These are phyloP conservation scores for Drosophila neoperkinsi DNA, from an alignment of 2,888 invertebrate species.

Conservation along the genomic window DNA sequence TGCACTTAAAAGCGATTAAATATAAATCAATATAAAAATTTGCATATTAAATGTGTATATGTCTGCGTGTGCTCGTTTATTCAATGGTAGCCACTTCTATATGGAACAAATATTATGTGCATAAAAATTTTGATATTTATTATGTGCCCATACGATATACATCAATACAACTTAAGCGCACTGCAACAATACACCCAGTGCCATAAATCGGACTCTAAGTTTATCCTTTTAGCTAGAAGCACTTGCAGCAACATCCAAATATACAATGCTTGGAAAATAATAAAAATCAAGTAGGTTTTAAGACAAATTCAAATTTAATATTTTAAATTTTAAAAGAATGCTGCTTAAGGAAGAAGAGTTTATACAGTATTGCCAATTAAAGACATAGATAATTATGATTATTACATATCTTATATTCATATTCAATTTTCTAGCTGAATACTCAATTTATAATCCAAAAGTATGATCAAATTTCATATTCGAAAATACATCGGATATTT, in stretches of 20 bases:
- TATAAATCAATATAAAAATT: constrained; percentile 79
- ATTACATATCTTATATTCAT: background rate
- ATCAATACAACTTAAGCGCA: constrained; percentile 8
- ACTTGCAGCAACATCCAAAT: background rate
- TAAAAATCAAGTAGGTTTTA: background rate
- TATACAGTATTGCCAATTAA: background rate
- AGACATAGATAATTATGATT: background rate
- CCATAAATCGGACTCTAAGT: constrained; percentile 13
- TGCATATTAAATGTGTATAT: constrained; percentile 61
- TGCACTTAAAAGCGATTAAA: constrained; percentile 79
- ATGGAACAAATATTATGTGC: constrained; percentile 44
- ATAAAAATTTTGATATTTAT: constrained; percentile 43
- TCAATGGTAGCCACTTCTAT: constrained; percentile 48
- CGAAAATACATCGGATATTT: background rate
- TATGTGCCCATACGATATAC: constrained; percentile 3
- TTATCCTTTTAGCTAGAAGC: background rate
- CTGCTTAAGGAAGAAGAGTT: background rate
- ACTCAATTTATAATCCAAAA: background rate
- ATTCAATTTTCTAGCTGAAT: background rate
- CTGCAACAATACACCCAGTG: constrained; percentile 1
- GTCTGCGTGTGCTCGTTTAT: constrained; percentile 32
- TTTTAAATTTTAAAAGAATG: background rate
- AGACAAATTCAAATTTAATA: background rate
- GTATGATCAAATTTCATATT: background rate
- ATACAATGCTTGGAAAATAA: background rate